phyloP scores from a whole-genome alignment of 1,140 invertebrate species.

The Dinoponera quadriceps region DNA sequence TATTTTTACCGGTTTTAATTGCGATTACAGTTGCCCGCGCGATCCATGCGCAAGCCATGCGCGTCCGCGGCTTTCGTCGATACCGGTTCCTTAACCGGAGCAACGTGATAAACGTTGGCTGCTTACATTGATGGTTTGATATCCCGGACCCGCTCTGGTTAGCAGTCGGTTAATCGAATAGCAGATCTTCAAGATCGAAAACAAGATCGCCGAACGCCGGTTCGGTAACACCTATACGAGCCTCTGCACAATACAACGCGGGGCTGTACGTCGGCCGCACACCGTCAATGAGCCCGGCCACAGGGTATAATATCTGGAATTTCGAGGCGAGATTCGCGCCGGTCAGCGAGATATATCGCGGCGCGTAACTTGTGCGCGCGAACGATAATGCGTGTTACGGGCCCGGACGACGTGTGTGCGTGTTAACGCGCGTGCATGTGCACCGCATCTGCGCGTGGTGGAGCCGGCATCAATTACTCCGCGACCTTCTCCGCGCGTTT shows the following conservation, averaged over 20 bases:
- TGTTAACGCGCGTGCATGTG: not conserved
- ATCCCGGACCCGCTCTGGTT: constrained; percentile 40
- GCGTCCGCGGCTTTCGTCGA: constrained; percentile 32
- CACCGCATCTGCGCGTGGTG: not conserved
- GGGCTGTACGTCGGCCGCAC: not conserved
- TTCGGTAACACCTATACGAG: not conserved
- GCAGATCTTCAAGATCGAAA: constrained; percentile 35
- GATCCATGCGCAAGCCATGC: constrained; percentile 29
- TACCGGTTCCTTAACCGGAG: constrained; percentile 57
- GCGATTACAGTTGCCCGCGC: constrained; percentile 53
- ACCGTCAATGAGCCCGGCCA: constrained; percentile 1
- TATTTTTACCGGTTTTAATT: constrained; percentile 39
- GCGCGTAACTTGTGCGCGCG: not conserved
- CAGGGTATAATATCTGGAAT: constrained; percentile 14
- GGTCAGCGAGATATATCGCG: not conserved
- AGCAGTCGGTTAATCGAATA: constrained; percentile 40
- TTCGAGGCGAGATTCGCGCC: constrained; percentile 36
- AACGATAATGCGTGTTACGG: constrained; percentile 31
- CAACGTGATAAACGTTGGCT: constrained; percentile 40
- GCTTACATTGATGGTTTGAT: constrained; percentile 44
- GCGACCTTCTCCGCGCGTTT: not conserved
- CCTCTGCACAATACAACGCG: not conserved
- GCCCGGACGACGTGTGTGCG: constrained; percentile 14
- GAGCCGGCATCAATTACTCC: constrained; percentile 34
- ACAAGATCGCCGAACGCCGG: constrained; percentile 13